Evolutionary conservation across 2,888 invertebrate genomes (phyloP), one percentile per base, ranked within the genome.

Genomic region (Nephrocerus scutellatus): DNA sequence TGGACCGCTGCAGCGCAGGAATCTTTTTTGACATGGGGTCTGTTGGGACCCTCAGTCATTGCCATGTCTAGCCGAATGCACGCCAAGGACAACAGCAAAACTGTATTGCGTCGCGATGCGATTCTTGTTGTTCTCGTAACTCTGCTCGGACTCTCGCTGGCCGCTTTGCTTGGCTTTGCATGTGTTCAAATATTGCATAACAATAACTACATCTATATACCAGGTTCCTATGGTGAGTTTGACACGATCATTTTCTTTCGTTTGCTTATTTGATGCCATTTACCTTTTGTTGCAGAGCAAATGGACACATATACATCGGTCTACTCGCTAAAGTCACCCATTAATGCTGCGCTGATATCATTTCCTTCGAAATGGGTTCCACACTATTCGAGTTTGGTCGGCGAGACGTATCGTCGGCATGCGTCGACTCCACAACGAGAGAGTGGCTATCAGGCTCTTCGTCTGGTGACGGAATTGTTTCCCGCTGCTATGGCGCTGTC

Each of bases 1-100:
- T 92, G 92, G 91, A 74, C 84, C 18, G 86, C 90, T 1, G 92
- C 91, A 1, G 83, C 86, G 13, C 83, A 89, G 60, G 91, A 92
- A 67, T 81, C 82, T 0, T 91, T 91, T 61, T 73, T 90, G 3
- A 64, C 64, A 0, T 64, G 92, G 92, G 88, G 88, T 2, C 66
- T 90, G 7, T 71, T 90, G 16, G 69, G 68, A 1, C 56, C 63
- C 19, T 68, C 68, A 3, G 60, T 66, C 2, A 61, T 68, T 22
- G 56, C 65, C 14, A 61, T 69, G 24, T 59, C 62, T 19, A 67
- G 67, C 25, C 55, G 66, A 12, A 51, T 52, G 3, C 54, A 60
- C 38, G 56, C 50, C 6, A 52, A 51, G 6, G 50, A 53, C 20
- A 54, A 49, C 29, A 49, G 46, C 25, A 63, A 66, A 31, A 37